Evolutionary conservation across 2,113 vertebrate species (phyloP), one percentile per base, ranked within the genome.

Genomic region (Platysternon megacephalum): DNA sequence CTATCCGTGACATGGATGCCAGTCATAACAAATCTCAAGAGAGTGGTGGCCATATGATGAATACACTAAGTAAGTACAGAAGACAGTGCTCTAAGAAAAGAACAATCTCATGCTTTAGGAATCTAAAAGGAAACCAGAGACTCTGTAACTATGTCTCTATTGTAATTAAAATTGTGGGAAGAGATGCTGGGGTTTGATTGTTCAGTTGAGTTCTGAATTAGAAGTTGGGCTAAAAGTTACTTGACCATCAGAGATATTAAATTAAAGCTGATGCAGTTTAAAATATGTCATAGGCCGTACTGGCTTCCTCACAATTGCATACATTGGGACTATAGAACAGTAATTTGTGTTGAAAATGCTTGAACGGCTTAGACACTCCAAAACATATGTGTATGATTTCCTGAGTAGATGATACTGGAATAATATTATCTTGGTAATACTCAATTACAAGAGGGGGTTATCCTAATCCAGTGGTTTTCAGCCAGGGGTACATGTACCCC

Each of bases 61-160:
- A 98, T 98, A 99, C 99, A 48, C 99, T 99, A 96, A 98, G 99
- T 99, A 97, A 99, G 99, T 99, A 97, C 85, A 96, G 53, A 93
- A 94, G 87, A 88, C 84, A 78, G 94, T 96, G 86, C 91, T 93
- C 85, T 96, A 95, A 95, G 94, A 93, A 94, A 94, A 86, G 65
- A 81, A 65, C 35, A 14, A 84, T 91, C 94, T 96, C 95, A 96
- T 94, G 92, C 94, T 85, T 95, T 76, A 56, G 91, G 93, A 90
- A 97, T 94, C 88, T 90, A 84, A 95, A 91, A 95, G 94, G 92
- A 98, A 97, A 97, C 96, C 93, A 89, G 97, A 95, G 94, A 95
- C 94, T 90, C 95, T 96, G 95, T 95, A 92, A 96, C 90, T 94
- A 93, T 92, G 91, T 95, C 93, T 96, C 93, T 87, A 81, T 93